Base-by-base conservation (phyloP, 2,113 vertebrate species). In the Pedionomus torquatus region DNA sequence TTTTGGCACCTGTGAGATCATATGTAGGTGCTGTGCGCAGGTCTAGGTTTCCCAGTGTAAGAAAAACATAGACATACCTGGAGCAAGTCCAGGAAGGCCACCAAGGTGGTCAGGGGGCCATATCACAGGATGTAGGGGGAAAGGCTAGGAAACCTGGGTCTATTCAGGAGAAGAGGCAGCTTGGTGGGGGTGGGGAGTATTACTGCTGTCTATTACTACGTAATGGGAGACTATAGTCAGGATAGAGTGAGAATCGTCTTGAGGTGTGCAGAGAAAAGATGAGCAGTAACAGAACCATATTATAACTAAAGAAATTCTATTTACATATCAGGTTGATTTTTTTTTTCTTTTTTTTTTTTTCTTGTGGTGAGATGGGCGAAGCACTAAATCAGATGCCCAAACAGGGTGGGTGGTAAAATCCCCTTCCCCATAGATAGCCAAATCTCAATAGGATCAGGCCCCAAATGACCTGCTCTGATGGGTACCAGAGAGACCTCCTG, bases 81-180 rank as follows among this genome's bases (percentile, higher is more conserved):
- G 25, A 58, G 21, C 0, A 2, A 78, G 39, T 43, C 30, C 25
- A 57, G 23, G 28, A 51, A 71, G 37, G 19, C 43, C 57, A 41
- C 12, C 30, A 41, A 25, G 7, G 39, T 43, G 12, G 5, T 8
- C 0, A 3, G 14, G 49, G 20, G 10, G 4, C n/a, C 33, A 12
- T 81, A 78, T 41, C 74, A 61, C 26, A 33, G 30, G 39, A 5
- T 41, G 23, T 41, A 64, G 55, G 33, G 89, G 35, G 33, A 83
- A 72, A 55, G 48, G 17, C 46, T 87, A 65, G 10, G 35, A 92
- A 44, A 23, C 41, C 25, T 52, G 17, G 5, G 5, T 44, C 2
- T 5, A 11, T 84, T 69, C 72, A 82, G 41, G 43, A 72, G 43
- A 80, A 83, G 65, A 64, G 69, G 39, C 25, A 46, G 14, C 25